Evolutionary conservation across 1,140 invertebrate species (phyloP), one percentile per base, ranked within the genome.

Genomic region (Schlechtendalia chinensis): DNA sequence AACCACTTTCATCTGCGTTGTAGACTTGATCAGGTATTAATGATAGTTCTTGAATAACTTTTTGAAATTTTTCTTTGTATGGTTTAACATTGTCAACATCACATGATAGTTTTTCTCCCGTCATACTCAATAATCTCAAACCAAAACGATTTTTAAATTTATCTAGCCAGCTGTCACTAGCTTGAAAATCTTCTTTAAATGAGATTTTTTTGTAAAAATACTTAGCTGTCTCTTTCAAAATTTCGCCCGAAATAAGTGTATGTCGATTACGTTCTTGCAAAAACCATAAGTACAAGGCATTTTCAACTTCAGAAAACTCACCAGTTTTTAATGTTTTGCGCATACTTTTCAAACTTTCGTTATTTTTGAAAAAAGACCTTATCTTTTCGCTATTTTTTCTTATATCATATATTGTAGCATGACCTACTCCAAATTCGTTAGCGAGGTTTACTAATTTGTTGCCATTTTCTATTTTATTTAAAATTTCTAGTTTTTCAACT

Each of bases 1-100:
- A 84, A 71, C 85, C 85, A 81, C 85, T 86, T 85, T 88, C 86
- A 81, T 88, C 87, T 32, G 84, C 82, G 79, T 86, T 87, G 81
- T 83, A 86, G 2, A 82, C 27, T 47, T 82, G 32, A 75, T 79
- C 71, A 17, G 74, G 47, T 5, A 16, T 50, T 45, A 80, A 63
- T 45, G 5, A 61, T 54, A 32, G 59, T 79, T 82, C 45, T 82
- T 82, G 17, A 53, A 82, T 81, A 32, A 82, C 19, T 45, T n/a
- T n/a, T n/a, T 45, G 19, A 67, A 67, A 59, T 22, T 39, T 59
- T 77, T 77, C 32, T 77, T 59, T 77, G 74, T 59, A 77, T 22
- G 74, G 50, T 59, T 32, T 19, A 32, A 56, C 74, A 32, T 0
- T 32, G 27, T 77, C 29, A 59, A 59, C 29, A 59, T 77, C 32